Percentiles rank a stretch among this genome's conserved stretches.
Conservation (phyloP, 2,888 invertebrate genomes). For the Clepsis dumicolana region DNA sequence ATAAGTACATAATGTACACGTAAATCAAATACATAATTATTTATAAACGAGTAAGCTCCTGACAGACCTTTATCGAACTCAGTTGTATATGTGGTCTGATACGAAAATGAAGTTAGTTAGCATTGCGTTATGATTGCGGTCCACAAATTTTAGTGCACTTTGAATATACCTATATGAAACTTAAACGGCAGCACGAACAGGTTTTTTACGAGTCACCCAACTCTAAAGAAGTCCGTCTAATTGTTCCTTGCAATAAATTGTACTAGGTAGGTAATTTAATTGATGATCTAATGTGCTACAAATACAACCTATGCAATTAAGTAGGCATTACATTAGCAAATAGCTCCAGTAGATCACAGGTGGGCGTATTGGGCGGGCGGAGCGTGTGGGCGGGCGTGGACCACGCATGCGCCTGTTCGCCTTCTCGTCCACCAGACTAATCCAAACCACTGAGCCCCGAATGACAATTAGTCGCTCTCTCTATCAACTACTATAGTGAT, state of each 20-base stretch:
- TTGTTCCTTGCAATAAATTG: neutral
- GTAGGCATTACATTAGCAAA: slow-evolving; percentile 66
- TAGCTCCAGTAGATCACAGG: slow-evolving; percentile 73
- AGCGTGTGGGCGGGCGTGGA: slow-evolving; percentile 72
- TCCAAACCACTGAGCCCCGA: slow-evolving; percentile 55
- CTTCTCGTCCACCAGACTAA: slow-evolving; percentile 54
- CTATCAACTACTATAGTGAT: slow-evolving; percentile 65
- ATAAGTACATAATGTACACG: too few species aligned
- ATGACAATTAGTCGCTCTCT: slow-evolving; percentile 65
- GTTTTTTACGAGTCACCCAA: neutral
- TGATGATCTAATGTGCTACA: neutral
- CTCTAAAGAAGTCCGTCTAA: neutral
- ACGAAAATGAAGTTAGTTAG: neutral
- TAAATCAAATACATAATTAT: too few species aligned
- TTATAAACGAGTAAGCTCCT: neutral
- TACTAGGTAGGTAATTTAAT: slow-evolving; percentile 10
- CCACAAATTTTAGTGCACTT: neutral
- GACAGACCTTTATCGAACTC: neutral
- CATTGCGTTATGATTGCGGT: neutral
- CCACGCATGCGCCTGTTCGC: slow-evolving; percentile 75
- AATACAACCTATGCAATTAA: slow-evolving; percentile 41
- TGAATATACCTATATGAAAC: neutral
- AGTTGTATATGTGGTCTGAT: neutral
- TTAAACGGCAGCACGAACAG: neutral
- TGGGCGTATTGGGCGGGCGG: slow-evolving; percentile 81